phyloP scores from a whole-genome alignment of 2,113 vertebrate genomes.

The Laticauda colubrina region DNA sequence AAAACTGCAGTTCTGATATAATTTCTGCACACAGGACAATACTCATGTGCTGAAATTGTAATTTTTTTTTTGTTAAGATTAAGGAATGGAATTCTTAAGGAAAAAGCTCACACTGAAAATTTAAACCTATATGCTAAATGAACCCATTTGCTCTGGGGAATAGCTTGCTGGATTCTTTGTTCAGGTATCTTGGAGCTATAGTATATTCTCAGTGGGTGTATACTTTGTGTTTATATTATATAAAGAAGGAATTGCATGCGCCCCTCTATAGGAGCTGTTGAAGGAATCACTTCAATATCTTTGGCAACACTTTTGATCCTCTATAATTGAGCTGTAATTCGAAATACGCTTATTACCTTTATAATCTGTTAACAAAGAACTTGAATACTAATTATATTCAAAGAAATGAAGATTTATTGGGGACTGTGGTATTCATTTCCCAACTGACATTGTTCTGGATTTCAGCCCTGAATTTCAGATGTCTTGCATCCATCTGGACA shows the following conservation, averaged over 20 bases:
- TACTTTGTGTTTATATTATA: neutral
- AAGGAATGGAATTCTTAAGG: neutral
- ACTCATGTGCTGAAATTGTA: neutral
- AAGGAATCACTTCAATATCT: neutral
- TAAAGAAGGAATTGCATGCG: neutral
- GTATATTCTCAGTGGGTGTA: neutral
- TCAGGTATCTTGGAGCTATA: neutral
- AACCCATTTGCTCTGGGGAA: neutral
- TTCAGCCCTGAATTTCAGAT: neutral
- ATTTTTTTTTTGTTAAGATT: neutral
- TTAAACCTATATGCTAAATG: neutral
- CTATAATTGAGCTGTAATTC: neutral
- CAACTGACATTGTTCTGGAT: neutral
- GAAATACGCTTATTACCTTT: neutral
- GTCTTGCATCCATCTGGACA: neutral
- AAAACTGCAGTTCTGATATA: neutral
- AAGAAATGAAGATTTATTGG: slow-evolving; percentile 7
- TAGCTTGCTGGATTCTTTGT: neutral
- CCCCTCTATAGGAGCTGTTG: neutral
- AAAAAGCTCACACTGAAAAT: neutral
- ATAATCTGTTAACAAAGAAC: neutral
- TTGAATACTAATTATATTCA: neutral
- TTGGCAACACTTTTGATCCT: neutral
- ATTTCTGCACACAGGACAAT: neutral
- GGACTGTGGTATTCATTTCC: neutral